Evolutionary conservation across 2,888 invertebrate species (phyloP).

Genomic region (Rambutsinella grinnellia): DNA sequence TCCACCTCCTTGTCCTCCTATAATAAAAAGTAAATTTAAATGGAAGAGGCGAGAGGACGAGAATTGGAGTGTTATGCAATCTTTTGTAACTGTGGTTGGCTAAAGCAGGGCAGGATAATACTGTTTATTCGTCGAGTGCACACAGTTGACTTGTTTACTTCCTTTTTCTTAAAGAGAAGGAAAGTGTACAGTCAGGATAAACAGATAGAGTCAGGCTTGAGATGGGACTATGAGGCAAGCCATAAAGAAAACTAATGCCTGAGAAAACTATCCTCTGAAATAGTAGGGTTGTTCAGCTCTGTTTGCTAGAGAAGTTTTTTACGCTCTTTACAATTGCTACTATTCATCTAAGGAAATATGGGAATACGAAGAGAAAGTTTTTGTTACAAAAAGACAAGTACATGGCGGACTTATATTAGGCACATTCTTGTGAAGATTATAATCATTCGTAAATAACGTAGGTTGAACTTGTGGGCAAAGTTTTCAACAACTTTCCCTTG

Average conservation of each 20-base stretch:
- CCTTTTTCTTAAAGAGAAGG: background rate
- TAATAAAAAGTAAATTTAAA: background rate
- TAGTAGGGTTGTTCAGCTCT: background rate
- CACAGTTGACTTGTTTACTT: background rate
- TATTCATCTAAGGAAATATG: background rate
- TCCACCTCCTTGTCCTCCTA: background rate
- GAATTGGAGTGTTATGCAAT: background rate
- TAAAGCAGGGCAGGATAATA: background rate
- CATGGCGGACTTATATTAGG: too few relatives aligned
- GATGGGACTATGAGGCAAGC: slow-evolving; percentile 3
- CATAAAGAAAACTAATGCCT: slow-evolving; percentile 43
- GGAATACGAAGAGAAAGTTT: background rate
- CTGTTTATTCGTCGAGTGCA: background rate
- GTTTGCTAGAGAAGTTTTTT: background rate
- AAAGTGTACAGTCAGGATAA: background rate
- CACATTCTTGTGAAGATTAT: too few relatives aligned
- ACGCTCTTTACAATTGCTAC: background rate
- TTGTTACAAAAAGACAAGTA: too few relatives aligned
- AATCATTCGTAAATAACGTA: too few relatives aligned
- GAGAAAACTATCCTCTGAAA: background rate
- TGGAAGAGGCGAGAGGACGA: background rate
- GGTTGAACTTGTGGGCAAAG: background rate
- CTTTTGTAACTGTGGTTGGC: background rate
- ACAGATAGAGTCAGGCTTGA: background rate
- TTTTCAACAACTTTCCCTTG: background rate